Base-by-base conservation (phyloP, 2,888 invertebrate species). In the Sarcophaga variegata region DNA sequence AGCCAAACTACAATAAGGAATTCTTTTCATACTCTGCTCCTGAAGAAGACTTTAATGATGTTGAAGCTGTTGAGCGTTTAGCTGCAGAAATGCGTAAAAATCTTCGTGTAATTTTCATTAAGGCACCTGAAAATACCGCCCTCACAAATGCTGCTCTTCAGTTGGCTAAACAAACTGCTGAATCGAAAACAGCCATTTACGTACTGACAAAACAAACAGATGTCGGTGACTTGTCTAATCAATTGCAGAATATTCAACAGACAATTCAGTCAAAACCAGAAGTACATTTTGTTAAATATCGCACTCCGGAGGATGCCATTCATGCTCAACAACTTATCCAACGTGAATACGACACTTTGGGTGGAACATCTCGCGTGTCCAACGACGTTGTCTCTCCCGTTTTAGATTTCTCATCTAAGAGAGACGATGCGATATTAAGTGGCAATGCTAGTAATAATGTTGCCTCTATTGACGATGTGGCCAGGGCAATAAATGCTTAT, bases 271-370 rank as follows among this genome's bases (percentile, higher is more conserved):
- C 90, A 81, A 92, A 91, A 85, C 92, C 92, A 80, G 92, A 92
- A 83, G 92, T 92, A 10, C 91, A 91, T 88, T 92, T 92, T 83
- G 90, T 92, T 84, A 92, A 92, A 88, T 92, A 92, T 88, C 92
- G 91, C 70, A 92, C 92, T 1, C 89, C 90, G 0, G 91, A 91
- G 85, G 92, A 92, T 89, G 92, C 92, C 77, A 88, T 88, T 79
- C 90, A 90, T 22, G 92, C 92, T 5, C 92, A 92, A 79, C 89
- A 89, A 4, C 88, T 90, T 17, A 92, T 92, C 67, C 91, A 92
- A 87, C 74, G 77, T 0, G 91, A 92, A 85, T 92, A 91, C 85
- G 91, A 92, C 85, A 81, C 88, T 27, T 81, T 92, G 81, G 91
- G 90, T 60, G 92, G 92, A 17, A 37, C 88, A 14, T 89, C 90